Base-by-base conservation (phyloP, 92 coral and sea anemone species). In the Hydrozoanthus gracilis region DNA sequence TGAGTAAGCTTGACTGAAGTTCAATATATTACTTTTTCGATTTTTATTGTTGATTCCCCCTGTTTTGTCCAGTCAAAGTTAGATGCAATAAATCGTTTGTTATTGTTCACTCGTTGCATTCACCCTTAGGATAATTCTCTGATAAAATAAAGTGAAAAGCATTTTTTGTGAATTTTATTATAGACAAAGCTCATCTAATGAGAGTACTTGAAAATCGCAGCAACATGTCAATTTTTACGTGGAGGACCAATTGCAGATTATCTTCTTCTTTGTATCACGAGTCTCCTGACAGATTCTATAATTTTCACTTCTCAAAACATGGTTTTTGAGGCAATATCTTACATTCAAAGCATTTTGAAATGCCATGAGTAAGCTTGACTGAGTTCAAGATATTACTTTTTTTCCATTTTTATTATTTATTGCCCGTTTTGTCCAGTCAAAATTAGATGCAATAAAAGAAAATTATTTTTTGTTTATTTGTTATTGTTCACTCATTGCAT, bases 261-360 rank as follows among this genome's bases (percentile, higher is more conserved):
- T n/a, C n/a, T n/a, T 47, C 73, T 68, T 35, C 73, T 68, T 47
- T 47, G 18, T 68, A 68, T 68, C 46, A 68, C 73, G 35, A 47
- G 35, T 68, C 73, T 18, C 73, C 73, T 47, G 73, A 47, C 17
- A 68, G 47, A n/a, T n/a, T n/a, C 35, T 47, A 70, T 18, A 50
- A 50, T 70, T 70, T 70, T 70, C 27, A 68, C 73, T 68, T 68
- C 8, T 70, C 74, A 70, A 70, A 70, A 70, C 44, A 70, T 70
- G 44, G 50, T 50, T n/a, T n/a, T n/a, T n/a, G n/a, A n/a, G n/a
- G n/a, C 74, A 70, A 70, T 70, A 70, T 70, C 44, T 70, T 14
- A 10, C 48, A 70, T 27, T 70, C 27, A 70, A 70, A 70, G 50
- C 51, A 44, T 70, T 70, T 50, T 16, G 75, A 70, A 70, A 70